Conservation (phyloP, 2,888 invertebrate genomes). For the Abrostola tripartita region DNA sequence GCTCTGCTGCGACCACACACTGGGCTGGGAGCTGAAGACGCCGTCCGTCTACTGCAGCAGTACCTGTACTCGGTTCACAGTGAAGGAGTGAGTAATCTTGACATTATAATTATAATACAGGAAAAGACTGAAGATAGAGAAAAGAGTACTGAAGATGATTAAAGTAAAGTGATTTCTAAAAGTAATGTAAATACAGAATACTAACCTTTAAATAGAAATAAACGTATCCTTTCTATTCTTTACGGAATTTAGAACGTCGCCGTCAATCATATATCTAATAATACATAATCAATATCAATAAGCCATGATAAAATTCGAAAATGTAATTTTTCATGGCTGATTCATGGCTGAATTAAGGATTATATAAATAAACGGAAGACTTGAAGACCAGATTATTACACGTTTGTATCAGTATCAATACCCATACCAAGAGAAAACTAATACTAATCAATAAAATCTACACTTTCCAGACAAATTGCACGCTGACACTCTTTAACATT, state of each 20-base stretch:
- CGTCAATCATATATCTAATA: no score
- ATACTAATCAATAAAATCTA: neutral
- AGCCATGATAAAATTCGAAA: no score
- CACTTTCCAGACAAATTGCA: conserved; percentile 93
- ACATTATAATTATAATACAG: conserved; percentile 4
- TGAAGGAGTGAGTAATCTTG: conserved; percentile 82
- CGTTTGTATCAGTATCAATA: no score
- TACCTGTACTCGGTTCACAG: conserved; percentile 92
- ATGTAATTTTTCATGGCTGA: no score
- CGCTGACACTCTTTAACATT: conserved; percentile 94
- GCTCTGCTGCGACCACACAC: conserved; percentile 94
- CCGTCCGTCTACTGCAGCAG: conserved; percentile 94
- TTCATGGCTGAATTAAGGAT: no score
- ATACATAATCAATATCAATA: no score
- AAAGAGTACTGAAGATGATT: neutral
- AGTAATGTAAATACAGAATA: no score
- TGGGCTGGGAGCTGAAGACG: conserved; percentile 94
- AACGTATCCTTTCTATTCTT: no score
- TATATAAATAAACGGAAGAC: no score
- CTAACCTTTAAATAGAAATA: no score
- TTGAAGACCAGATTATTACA: no score
- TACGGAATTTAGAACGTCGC: no score
- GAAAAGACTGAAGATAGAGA: neutral
- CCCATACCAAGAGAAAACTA: neutral
- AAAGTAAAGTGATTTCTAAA: neutral